Evolutionary conservation across 2,797 vertebrate species (phyloP).

Genomic region (Squalus acanthias): DNA sequence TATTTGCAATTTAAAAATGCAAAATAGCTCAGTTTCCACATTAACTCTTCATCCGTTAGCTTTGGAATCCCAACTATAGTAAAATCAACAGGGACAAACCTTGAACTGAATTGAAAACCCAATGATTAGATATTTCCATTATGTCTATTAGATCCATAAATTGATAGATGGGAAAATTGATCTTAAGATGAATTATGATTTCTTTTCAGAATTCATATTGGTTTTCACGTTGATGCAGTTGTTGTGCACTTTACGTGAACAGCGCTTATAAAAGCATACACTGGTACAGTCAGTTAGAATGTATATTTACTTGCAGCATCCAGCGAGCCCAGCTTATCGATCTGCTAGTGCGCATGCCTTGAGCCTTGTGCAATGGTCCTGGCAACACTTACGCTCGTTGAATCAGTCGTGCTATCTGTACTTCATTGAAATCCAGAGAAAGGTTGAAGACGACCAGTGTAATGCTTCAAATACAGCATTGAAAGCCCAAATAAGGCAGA

Average conservation of each 20-base stretch:
- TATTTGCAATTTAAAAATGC: neutral
- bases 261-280: neutral
- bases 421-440: neutral
- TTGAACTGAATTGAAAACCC: neutral
- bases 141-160: neutral
- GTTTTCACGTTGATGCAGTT: neutral
- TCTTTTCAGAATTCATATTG: neutral
- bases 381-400: neutral
- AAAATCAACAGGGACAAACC: neutral
- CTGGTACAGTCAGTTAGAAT: neutral
- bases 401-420: neutral
- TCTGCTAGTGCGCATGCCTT: neutral
- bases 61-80: too few species aligned
- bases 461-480: neutral
- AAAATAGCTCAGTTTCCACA: neutral
- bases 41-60: neutral
- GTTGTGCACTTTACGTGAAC: neutral
- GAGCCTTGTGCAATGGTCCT: neutral
- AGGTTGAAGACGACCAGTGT: neutral
- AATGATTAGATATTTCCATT: neutral
- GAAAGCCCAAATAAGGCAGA: neutral
- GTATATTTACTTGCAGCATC: neutral
- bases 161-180: neutral
- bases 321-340: neutral
- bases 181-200: neutral